Evolutionary conservation across 1,140 invertebrate genomes (phyloP).

Genomic region (Camponotus pennsylvanicus): DNA sequence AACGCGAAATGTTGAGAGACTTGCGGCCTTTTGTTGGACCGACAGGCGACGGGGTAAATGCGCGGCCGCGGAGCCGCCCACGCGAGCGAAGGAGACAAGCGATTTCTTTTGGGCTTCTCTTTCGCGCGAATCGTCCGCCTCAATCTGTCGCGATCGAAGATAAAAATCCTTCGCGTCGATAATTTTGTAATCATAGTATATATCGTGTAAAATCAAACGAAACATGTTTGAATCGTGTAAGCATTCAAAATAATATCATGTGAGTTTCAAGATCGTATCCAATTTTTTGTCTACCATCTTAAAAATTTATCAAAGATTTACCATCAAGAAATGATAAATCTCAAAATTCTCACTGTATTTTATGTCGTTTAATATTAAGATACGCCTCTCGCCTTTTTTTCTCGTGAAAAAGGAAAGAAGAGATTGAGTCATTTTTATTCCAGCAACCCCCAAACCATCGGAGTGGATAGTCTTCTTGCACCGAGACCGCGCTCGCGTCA

Average conservation of each 20-base stretch:
- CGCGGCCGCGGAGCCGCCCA: conserved; percentile 3
- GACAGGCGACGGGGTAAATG: conserved; percentile 37
- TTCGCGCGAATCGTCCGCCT: not conserved
- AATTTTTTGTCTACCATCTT: too few relatives aligned
- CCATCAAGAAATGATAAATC: not conserved
- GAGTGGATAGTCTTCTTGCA: conserved; percentile 38
- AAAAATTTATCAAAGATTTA: not conserved
- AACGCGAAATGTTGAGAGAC: conserved; percentile 67
- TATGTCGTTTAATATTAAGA: not conserved
- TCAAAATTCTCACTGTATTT: not conserved
- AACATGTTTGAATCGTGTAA: too few relatives aligned
- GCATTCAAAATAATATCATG: too few relatives aligned
- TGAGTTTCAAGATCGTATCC: too few relatives aligned
- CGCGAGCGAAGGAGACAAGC: conserved; percentile 31
- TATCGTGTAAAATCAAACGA: too few relatives aligned
- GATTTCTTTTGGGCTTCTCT: conserved; percentile 19
- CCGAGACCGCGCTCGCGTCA: conserved; percentile 52
- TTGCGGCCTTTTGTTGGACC: conserved; percentile 38
- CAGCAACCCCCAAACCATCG: not conserved
- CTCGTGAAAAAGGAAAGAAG: not conserved
- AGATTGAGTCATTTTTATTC: not conserved
- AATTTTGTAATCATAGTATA: too few relatives aligned
- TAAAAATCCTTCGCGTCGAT: too few relatives aligned
- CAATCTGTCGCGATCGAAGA: too few relatives aligned
- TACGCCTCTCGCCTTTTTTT: too few relatives aligned